Conservation (phyloP, 2,113 vertebrate genomes). For the Vulpes ferrilata region DNA sequence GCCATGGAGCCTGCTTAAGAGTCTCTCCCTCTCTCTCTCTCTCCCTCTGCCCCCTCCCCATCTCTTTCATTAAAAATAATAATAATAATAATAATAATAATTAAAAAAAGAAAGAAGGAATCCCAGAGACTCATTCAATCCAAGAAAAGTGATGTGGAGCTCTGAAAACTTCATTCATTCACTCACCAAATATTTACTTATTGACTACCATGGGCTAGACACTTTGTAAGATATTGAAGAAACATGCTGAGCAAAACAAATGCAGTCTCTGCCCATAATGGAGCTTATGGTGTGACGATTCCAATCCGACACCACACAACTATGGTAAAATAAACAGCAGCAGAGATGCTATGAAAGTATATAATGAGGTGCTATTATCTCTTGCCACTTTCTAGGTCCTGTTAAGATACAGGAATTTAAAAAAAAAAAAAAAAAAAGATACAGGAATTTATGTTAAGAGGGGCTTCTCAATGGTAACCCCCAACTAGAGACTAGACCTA, state of each 20-base stretch:
- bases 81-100: no score
- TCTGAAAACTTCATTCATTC: not conserved
- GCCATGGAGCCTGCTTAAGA: not conserved
- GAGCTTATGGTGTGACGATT: not conserved
- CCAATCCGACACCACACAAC: not conserved
- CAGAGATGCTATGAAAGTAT: not conserved
- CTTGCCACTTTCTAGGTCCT: not conserved
- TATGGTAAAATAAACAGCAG: not conserved
- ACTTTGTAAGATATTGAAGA: not conserved
- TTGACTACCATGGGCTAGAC: not conserved
- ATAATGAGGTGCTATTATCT: not conserved
- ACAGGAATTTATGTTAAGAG: conserved; percentile 16
- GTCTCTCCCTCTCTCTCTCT: not conserved
- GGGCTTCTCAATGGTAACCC: conserved; percentile 31
- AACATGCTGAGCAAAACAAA: not conserved
- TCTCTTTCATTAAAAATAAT: not conserved
- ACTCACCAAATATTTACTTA: conserved; percentile 18
- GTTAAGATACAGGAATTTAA: conserved; percentile 23
- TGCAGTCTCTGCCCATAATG: not conserved
- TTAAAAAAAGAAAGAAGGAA: not conserved
- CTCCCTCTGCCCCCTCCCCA: not conserved
- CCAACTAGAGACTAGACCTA: not conserved
- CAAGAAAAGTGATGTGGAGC: not conserved
- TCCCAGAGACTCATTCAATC: not conserved
- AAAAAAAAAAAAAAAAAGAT: no score